Evolutionary conservation across 2,113 vertebrate genomes (phyloP), one percentile per base, ranked within the genome.

Genomic region (Megaceryle torquata): DNA sequence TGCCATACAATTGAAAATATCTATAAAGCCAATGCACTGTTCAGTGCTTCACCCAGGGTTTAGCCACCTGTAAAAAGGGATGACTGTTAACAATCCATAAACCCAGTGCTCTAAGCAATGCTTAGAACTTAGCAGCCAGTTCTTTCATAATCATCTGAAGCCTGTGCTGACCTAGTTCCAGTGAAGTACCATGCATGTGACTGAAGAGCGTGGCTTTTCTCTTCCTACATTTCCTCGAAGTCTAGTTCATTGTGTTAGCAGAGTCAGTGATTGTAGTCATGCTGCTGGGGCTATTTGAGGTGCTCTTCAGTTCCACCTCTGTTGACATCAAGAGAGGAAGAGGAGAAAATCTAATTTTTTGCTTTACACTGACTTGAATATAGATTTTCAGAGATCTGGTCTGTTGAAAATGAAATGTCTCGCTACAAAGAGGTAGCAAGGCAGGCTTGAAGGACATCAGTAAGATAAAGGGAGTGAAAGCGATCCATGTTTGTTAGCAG

Each of bases 41-140:
- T 56, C 31, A 71, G 26, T 53, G 15, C 20, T 24, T 61, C 37
- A 59, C 8, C 22, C 28, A 53, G 29, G 18, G 5, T 61, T 76
- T 29, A 51, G 12, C 13, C 64, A 48, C 15, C 67, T 82, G 44
- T 31, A 41, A 10, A 85, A 88, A 82, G 33, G 11, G 76, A 46
- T 11, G 22, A 3, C 35, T 82, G 31, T 28, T 59, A 60, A 28
- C 8, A 31, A 6, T 19, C 26, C 41, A 4, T 15, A 37, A 68
- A 75, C 8, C 15, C 67, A 22, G 3, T 0, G 1, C 29, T 33
- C 17, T 44, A 19, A 37, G 10, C 10, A 72, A 29, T 4, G 2
- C 14, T 92, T 13, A n/a, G 33, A 26, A 69, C 11, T 11, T 24
- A 18, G 5, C 16, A 54, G 33, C 8, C 11, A 9, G 20, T 89